phyloP scores from a whole-genome alignment of 1,140 invertebrate species.

The Dolichoris vasculosae region DNA sequence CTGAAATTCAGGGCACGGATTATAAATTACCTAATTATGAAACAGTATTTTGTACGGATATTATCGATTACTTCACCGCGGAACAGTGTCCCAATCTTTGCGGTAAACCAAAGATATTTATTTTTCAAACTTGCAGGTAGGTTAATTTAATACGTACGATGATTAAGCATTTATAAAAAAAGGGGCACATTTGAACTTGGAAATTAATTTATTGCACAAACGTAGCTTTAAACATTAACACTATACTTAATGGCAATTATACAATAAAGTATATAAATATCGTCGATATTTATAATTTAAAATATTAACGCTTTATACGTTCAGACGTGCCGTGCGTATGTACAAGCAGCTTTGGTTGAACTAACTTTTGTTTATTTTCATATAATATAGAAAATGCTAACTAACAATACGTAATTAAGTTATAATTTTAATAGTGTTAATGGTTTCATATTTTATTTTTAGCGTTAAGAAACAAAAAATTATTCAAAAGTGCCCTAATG shows the following conservation, averaged over 20 bases:
- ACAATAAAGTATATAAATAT: no score
- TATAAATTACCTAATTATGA: conserved; percentile 48
- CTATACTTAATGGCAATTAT: not conserved
- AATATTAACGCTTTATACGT: not conserved
- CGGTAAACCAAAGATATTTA: conserved; percentile 85
- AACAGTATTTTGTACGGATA: conserved; percentile 65
- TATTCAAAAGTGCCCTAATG: conserved; percentile 31
- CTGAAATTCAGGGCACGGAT: conserved; percentile 64
- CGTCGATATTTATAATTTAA: not conserved
- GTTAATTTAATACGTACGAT: not conserved
- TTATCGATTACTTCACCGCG: conserved; percentile 79
- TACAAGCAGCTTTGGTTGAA: not conserved
- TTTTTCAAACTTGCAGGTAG: conserved; percentile 84
- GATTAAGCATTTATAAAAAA: not conserved
- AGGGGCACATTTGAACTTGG: conserved; percentile 26
- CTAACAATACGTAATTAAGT: conserved; percentile 1
- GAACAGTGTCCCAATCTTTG: conserved; percentile 76
- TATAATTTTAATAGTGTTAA: conserved; percentile 37
- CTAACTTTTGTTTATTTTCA: conserved; percentile 14
- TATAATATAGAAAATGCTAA: not conserved
- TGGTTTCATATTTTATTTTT: conserved; percentile 38
- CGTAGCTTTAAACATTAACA: not conserved
- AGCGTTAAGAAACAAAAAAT: conserved; percentile 44
- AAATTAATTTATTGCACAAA: not conserved
- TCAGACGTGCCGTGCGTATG: conserved; percentile 23